Evolutionary conservation across 2,113 vertebrate species (phyloP).

Genomic region (Eulacestoma nigropectus): DNA sequence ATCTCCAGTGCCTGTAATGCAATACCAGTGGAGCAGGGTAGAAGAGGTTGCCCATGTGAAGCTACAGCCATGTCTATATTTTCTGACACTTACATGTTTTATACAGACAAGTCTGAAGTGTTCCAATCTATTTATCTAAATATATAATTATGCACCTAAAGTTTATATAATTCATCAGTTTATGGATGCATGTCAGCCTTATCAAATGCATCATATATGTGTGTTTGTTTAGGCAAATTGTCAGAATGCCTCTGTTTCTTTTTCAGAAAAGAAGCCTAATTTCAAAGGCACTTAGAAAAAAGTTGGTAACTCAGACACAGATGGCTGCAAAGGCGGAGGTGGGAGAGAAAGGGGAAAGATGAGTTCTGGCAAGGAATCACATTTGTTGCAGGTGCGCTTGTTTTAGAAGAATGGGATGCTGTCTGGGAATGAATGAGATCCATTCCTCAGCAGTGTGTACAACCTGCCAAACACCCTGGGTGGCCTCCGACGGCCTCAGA

Average conservation of each 20-base stretch:
- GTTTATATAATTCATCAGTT: neutral
- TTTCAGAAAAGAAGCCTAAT: neutral
- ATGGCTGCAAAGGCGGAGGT: constrained; percentile 48
- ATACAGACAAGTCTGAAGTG: neutral
- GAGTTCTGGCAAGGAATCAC: constrained; percentile 37
- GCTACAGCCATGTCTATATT: neutral
- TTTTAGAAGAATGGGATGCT: constrained; percentile 61
- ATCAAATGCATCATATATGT: neutral
- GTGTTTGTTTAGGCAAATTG: neutral
- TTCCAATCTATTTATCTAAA: neutral
- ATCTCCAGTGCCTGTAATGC: neutral
- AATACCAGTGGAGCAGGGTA: neutral
- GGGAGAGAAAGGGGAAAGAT: constrained; percentile 36
- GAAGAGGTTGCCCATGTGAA: neutral
- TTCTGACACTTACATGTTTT: neutral
- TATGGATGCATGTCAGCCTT: neutral
- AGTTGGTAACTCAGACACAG: constrained; percentile 5
- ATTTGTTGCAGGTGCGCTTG: constrained; percentile 52
- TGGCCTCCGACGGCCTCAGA: constrained; percentile 10
- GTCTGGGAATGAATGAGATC: constrained; percentile 60
- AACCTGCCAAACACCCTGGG: constrained; percentile 60
- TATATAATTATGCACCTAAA: neutral
- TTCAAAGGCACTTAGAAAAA: constrained; percentile 11
- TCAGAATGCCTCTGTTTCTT: neutral
- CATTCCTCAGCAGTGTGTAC: constrained; percentile 19